These are phyloP conservation scores for Ctenochaetus hawaiiensis DNA, from an alignment of 2,797 vertebrate genomes.

Conservation along the genomic window DNA sequence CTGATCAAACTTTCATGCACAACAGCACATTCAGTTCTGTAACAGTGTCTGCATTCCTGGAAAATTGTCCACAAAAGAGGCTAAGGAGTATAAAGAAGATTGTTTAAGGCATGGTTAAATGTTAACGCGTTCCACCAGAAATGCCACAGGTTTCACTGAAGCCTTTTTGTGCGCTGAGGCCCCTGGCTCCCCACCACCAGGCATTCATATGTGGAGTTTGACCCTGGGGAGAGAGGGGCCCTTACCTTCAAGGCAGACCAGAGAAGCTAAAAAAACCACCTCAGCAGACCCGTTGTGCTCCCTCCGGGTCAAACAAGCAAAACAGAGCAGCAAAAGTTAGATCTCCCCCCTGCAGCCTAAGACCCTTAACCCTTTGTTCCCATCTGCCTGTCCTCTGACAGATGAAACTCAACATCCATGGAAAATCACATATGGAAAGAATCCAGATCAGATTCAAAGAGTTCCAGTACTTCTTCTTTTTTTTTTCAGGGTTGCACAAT, in stretches of 20 bases:
- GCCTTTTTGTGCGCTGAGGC: conserved; percentile 51
- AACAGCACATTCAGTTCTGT: conserved; percentile 10
- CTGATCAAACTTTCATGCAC: background rate
- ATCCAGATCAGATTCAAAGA: conserved; percentile 69
- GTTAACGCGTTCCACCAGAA: conserved; percentile 42
- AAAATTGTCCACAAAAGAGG: conserved; percentile 6
- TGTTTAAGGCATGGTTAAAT: conserved; percentile 41
- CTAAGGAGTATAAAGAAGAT: conserved; percentile 14
- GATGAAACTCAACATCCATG: conserved; percentile 67
- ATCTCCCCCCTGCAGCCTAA: conserved; percentile 29
- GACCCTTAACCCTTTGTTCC: conserved; percentile 75
- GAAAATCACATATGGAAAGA: conserved; percentile 70
- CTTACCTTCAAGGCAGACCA: conserved; percentile 69
- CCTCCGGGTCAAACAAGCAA: conserved; percentile 72
- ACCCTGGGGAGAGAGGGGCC: conserved; percentile 69
- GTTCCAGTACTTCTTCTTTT: conserved; percentile 40
- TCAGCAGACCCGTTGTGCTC: conserved; percentile 48
- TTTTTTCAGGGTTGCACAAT: conserved; percentile 41
- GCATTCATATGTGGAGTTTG: conserved; percentile 68
- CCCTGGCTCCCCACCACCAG: conserved; percentile 57
- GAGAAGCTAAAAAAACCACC: conserved; percentile 34
- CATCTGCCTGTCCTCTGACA: conserved; percentile 40
- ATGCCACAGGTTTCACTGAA: conserved; percentile 46
- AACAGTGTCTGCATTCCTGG: background rate
- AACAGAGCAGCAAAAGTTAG: conserved; percentile 70